phyloP scores from a whole-genome alignment of 2,797 vertebrate species.

The Rhinella marina region DNA sequence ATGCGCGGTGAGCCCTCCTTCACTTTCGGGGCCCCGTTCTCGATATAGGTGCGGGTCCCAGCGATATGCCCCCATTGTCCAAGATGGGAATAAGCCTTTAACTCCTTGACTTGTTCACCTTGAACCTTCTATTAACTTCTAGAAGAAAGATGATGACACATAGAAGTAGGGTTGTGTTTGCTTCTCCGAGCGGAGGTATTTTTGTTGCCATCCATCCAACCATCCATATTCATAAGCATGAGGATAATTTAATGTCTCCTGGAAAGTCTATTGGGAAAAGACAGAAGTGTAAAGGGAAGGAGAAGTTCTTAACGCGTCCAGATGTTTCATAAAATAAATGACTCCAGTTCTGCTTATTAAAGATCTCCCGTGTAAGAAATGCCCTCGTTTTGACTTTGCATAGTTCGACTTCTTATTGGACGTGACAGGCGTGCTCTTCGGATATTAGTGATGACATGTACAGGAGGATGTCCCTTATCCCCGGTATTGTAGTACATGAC shows the following conservation, averaged over 20 bases:
- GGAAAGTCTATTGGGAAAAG: conserved; percentile 26
- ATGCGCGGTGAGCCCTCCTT: no score
- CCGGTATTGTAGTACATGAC: background rate
- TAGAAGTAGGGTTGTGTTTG: background rate
- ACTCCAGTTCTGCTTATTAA: conserved; percentile 27
- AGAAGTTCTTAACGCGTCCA: conserved; percentile 3
- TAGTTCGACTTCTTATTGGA: background rate
- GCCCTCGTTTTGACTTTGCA: conserved; percentile 34
- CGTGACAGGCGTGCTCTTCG: background rate
- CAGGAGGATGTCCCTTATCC: background rate
- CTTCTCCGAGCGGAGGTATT: background rate
- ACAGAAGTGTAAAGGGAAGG: conserved; percentile 7
- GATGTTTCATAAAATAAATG: conserved; percentile 43
- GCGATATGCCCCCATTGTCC: no score
- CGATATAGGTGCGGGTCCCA: no score
- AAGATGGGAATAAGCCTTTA: no score
- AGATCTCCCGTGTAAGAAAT: conserved; percentile 29
- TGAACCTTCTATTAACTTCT: background rate
- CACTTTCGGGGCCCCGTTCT: no score
- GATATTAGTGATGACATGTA: background rate
- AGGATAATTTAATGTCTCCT: conserved; percentile 7
- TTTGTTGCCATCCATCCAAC: background rate
- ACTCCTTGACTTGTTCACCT: background rate
- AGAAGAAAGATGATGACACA: background rate
- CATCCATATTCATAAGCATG: conserved; percentile 12